Conservation (phyloP, 2,113 vertebrate genomes). For the Cyphomyrus discorhynchus region DNA sequence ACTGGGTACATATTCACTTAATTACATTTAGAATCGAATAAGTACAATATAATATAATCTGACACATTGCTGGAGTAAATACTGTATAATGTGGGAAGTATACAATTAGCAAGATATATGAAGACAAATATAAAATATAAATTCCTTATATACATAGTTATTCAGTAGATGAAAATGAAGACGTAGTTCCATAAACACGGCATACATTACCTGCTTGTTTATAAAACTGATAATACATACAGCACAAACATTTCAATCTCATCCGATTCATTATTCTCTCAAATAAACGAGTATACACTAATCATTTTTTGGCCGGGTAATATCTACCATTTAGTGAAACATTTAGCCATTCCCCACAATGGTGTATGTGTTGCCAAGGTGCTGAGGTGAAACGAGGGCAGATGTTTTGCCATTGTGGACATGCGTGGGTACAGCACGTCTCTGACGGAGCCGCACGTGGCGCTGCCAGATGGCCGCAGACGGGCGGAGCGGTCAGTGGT, state of each 20-base stretch:
- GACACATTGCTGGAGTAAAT: background rate
- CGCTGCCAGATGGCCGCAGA: background rate
- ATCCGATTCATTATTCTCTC: background rate
- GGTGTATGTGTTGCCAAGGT: background rate
- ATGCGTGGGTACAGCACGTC: background rate
- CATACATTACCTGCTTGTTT: background rate
- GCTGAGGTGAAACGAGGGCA: background rate
- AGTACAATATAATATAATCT: background rate
- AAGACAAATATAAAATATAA: no score
- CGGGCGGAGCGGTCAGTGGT: background rate
- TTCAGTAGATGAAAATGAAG: no score
- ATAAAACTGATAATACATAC: background rate
- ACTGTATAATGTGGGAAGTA: no score
- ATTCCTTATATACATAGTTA: no score
- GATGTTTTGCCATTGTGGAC: background rate
- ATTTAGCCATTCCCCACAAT: background rate
- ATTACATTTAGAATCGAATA: background rate
- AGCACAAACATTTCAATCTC: background rate
- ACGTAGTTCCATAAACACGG: background rate
- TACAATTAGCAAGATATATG: no score
- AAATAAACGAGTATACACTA: background rate
- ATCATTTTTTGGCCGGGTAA: background rate
- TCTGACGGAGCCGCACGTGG: background rate
- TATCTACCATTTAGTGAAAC: background rate
- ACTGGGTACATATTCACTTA: background rate